Percentiles rank a stretch among this genome's conserved stretches.
phyloP scores from a whole-genome alignment of 2,797 vertebrate genomes.

The Myoxocephalus aenaeus region DNA sequence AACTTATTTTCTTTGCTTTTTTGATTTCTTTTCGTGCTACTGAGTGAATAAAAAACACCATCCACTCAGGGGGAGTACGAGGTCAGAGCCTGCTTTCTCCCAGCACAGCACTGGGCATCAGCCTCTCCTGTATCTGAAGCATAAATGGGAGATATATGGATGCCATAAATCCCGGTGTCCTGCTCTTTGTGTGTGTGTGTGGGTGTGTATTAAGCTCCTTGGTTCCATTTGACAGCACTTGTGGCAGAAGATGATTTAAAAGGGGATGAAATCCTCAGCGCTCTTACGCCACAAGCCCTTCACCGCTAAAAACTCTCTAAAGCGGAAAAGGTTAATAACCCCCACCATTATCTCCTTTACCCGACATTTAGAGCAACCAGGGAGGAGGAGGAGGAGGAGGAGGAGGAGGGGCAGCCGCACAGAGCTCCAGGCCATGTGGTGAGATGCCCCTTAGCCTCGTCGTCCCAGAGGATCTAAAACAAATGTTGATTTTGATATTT shows the following conservation, averaged over 20 bases:
- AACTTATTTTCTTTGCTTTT: conserved; percentile 1
- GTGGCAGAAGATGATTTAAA: conserved; percentile 79
- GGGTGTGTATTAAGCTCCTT: conserved; percentile 63
- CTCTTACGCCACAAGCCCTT: conserved; percentile 72
- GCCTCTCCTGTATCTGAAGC: conserved; percentile 61
- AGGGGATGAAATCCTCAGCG: conserved; percentile 69
- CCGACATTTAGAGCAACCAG: conserved; percentile 58
- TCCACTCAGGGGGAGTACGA: conserved; percentile 21
- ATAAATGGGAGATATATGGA: conserved; percentile 73
- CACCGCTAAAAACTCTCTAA: conserved; percentile 77
- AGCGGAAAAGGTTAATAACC: conserved; percentile 84
- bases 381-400: conserved; percentile 28
- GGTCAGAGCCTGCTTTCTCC: conserved; percentile 39
- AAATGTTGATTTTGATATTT: neutral
- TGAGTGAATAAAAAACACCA: conserved; percentile 34
- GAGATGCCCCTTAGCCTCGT: neutral
- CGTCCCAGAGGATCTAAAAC: neutral
- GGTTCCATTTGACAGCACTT: conserved; percentile 75
- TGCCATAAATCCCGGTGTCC: conserved; percentile 70
- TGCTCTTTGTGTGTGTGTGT: conserved; percentile 39
- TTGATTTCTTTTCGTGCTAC: conserved; percentile 3
- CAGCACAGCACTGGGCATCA: conserved; percentile 39
- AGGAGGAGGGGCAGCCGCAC: conserved; percentile 32
- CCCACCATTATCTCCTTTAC: conserved; percentile 69
- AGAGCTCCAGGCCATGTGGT: conserved; percentile 6